These are phyloP conservation scores for Himalopsyche phryganea DNA, from an alignment of 1,140 invertebrate species.

Conservation along the genomic window DNA sequence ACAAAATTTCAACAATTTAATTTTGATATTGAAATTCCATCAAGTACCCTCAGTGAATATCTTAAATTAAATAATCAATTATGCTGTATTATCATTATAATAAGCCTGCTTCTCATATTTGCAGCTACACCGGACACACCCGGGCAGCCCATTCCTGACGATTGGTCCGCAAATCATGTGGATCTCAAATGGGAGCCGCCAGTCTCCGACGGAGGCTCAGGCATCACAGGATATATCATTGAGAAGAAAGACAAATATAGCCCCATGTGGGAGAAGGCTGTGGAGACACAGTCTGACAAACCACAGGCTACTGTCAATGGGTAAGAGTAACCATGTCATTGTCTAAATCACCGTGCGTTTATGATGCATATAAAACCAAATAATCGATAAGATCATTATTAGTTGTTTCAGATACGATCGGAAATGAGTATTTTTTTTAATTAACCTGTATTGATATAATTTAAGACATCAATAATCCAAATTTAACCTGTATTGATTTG, in stretches of 20 bases:
- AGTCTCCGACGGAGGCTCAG: constrained; percentile 82
- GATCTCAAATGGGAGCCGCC: constrained; percentile 84
- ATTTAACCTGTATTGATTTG: constrained; percentile 1
- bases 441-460: too few species aligned
- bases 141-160: constrained; percentile 79
- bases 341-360: too few species aligned
- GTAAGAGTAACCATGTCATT: constrained; percentile 34
- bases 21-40: too few species aligned
- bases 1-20: too few species aligned
- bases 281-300: constrained; percentile 70
- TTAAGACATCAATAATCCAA: too few species aligned
- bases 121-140: constrained; percentile 70
- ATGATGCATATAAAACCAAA: too few species aligned
- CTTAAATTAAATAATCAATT: too few species aligned
- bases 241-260: constrained; percentile 97
- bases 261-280: constrained; percentile 85
- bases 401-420: too few species aligned
- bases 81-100: too few species aligned
- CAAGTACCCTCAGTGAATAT: too few species aligned
- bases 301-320: constrained; percentile 77
- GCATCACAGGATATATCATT: constrained; percentile 91
- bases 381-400: too few species aligned
- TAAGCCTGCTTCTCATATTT: constrained; percentile 5
- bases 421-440: too few species aligned
- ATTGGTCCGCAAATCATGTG: constrained; percentile 89